Conservation (phyloP, 2,797 vertebrate species). For the Eulemur coronatus region DNA sequence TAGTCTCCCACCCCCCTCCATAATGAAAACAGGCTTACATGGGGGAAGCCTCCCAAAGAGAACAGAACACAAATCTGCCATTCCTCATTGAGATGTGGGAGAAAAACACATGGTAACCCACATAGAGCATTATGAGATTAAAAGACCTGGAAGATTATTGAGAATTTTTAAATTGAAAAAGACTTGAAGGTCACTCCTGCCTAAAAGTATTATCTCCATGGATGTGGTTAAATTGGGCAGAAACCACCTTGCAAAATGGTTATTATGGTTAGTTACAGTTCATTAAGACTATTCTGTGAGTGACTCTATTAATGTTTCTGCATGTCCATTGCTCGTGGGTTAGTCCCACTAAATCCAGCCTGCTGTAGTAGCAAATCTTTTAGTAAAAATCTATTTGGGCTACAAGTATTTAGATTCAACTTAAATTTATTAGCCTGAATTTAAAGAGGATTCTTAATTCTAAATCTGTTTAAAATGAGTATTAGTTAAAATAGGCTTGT, state of each 20-base stretch:
- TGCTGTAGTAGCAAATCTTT: slow-evolving; percentile 17
- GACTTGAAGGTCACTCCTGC: slow-evolving; percentile 47
- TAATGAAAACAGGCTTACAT: background rate
- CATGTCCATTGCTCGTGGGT: background rate
- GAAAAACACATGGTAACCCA: background rate
- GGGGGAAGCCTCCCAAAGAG: background rate
- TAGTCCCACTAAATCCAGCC: background rate
- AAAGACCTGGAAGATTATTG: background rate
- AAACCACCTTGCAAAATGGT: slow-evolving; percentile 55
- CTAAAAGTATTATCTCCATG: background rate
- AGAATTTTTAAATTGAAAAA: slow-evolving; percentile 23
- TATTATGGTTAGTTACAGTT: slow-evolving; percentile 64
- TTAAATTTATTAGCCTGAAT: slow-evolving; percentile 57
- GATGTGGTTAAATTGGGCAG: slow-evolving; percentile 58
- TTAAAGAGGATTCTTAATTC: slow-evolving; percentile 69
- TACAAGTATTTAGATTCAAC: slow-evolving; percentile 34
- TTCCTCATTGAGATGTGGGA: background rate
- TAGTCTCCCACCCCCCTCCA: background rate
- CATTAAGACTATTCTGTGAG: slow-evolving; percentile 60
- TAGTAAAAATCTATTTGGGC: slow-evolving; percentile 45
- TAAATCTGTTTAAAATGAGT: slow-evolving; percentile 64
- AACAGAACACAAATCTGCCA: background rate
- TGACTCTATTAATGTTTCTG: slow-evolving; percentile 40
- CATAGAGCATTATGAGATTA: background rate
- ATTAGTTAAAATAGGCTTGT: slow-evolving; percentile 66